Evolutionary conservation across 1,140 invertebrate species (phyloP).

Genomic region (Chionoecetes opilio): DNA sequence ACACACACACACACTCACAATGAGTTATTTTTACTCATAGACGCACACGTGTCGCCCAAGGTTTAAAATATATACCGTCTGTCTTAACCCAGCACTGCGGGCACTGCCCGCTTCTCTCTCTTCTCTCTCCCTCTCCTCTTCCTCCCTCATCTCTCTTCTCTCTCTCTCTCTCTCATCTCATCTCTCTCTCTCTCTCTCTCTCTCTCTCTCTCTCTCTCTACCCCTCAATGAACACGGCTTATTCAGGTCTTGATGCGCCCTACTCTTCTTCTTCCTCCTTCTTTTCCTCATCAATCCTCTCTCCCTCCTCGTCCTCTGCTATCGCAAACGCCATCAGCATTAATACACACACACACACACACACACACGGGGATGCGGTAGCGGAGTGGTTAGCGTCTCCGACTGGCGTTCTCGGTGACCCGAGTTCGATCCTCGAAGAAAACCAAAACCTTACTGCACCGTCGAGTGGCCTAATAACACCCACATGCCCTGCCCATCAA

Average conservation of each 20-base stretch:
- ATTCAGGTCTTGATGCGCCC: not conserved
- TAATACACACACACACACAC: no score
- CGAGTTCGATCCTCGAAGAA: no score
- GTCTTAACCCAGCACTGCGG: not conserved
- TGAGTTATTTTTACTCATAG: not conserved
- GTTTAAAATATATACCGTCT: not conserved
- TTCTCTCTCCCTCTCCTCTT: no score
- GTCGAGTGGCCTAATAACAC: no score
- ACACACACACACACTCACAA: slow-evolving; percentile 17
- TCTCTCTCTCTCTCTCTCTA: not conserved
- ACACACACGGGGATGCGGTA: no score
- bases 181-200: no score
- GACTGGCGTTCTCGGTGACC: no score
- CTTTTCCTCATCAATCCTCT: not conserved
- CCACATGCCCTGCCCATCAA: no score
- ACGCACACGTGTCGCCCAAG: not conserved
- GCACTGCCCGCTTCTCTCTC: not conserved
- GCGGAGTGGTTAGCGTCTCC: no score
- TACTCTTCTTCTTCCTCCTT: not conserved
- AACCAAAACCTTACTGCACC: no score
- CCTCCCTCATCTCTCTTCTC: not conserved
- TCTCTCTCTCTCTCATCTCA: no score
- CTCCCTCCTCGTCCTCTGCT: not conserved
- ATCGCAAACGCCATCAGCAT: no score
- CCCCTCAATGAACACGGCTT: not conserved